Percentiles rank a stretch among this genome's conserved stretches.
phyloP scores from a whole-genome alignment of 2,113 vertebrate genomes.

The Rhinogobius similis region DNA sequence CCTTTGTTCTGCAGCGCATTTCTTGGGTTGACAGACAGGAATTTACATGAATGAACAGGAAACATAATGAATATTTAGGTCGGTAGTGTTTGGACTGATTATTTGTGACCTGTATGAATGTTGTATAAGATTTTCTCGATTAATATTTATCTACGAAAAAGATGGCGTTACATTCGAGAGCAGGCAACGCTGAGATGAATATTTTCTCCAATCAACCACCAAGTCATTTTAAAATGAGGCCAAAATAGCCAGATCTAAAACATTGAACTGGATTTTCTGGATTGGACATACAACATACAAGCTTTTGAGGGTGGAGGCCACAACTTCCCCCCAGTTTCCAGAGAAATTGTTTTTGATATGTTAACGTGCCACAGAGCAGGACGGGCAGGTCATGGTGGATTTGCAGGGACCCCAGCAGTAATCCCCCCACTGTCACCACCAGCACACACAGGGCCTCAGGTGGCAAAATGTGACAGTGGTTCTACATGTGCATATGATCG shows the following conservation, averaged over 20 bases:
- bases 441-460: slow-evolving; percentile 9
- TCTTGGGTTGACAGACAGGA: neutral
- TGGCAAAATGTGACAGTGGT: neutral
- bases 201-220: slow-evolving; percentile 48
- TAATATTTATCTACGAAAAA: slow-evolving; percentile 23
- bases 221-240: slow-evolving; percentile 44
- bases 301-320: slow-evolving; percentile 49
- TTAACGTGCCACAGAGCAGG: slow-evolving; percentile 46
- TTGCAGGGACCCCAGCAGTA: slow-evolving; percentile 16
- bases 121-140: neutral
- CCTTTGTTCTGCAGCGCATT: neutral
- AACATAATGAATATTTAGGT: neutral
- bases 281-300: slow-evolving; percentile 31
- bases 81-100: slow-evolving; percentile 15
- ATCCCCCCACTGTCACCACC: slow-evolving; percentile 27
- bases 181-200: slow-evolving; percentile 11
- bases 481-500: slow-evolving; percentile 1
- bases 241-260: slow-evolving; percentile 20
- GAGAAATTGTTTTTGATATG: slow-evolving; percentile 62
- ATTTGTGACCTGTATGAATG: slow-evolving; percentile 15
- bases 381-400: slow-evolving; percentile 33
- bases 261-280: slow-evolving; percentile 51
- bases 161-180: slow-evolving; percentile 1
- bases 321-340: slow-evolving; percentile 56
- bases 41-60: neutral